Evolutionary conservation across 2,888 invertebrate genomes (phyloP).

Genomic region (Eueremaeus valkanovi): DNA sequence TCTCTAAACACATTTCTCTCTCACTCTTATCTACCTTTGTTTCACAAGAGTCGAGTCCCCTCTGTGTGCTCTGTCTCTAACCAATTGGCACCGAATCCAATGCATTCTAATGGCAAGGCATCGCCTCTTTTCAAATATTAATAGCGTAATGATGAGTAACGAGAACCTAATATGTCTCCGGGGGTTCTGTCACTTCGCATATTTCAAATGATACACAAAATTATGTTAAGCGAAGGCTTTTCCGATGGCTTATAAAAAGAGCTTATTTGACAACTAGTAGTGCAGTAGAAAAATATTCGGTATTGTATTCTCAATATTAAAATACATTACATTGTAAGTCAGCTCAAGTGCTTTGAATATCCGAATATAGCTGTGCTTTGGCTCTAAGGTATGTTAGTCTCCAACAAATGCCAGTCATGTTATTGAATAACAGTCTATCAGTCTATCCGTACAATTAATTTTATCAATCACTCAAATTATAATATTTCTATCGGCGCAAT

Average conservation of each 20-base stretch:
- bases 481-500: too few relatives aligned
- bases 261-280: slow-evolving; percentile 12
- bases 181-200: slow-evolving; percentile 26
- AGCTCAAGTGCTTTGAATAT: too few relatives aligned
- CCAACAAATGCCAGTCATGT: too few relatives aligned
- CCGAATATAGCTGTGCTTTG: too few relatives aligned
- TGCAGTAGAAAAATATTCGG: background rate
- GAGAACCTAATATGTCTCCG: slow-evolving; percentile 45
- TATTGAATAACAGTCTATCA: too few relatives aligned
- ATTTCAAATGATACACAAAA: slow-evolving; percentile 16
- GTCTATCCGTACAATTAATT: too few relatives aligned
- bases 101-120: background rate
- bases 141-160: slow-evolving; percentile 45
- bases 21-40: slow-evolving; percentile 13
- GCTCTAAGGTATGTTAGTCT: too few relatives aligned
- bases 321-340: too few relatives aligned
- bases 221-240: background rate
- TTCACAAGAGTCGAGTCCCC: background rate
- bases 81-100: slow-evolving; percentile 3
- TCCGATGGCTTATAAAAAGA: background rate
- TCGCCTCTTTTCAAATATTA: slow-evolving; percentile 19
- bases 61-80: background rate
- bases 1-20: background rate
- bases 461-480: too few relatives aligned
- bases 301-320: too few relatives aligned